Conservation (phyloP, 2,797 vertebrate genomes). For the Tokudaia tokunoshimensis region DNA sequence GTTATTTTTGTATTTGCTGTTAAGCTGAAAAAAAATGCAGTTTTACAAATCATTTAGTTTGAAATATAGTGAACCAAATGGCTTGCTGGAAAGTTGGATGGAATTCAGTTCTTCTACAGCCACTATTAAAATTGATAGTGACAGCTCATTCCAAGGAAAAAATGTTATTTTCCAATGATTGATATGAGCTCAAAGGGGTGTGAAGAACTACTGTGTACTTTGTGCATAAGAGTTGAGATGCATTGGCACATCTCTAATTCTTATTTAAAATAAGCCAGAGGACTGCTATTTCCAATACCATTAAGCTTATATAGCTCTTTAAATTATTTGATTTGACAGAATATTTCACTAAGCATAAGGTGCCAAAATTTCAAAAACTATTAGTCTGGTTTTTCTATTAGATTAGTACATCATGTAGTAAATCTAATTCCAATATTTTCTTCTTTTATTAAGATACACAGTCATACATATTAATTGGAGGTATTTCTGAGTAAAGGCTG, state of each 20-base stretch:
- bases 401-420: not conserved
- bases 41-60: conserved; percentile 84
- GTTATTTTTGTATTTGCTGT: conserved; percentile 65
- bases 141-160: conserved; percentile 87
- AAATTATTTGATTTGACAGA: conserved; percentile 81
- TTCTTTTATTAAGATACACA: conserved; percentile 48
- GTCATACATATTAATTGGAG: conserved; percentile 75
- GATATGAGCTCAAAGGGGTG: conserved; percentile 89
- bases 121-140: conserved; percentile 89
- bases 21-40: conserved; percentile 66
- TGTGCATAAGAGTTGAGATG: conserved; percentile 84
- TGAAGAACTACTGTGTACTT: conserved; percentile 85
- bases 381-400: conserved; percentile 62
- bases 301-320: conserved; percentile 79
- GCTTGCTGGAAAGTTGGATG: conserved; percentile 86
- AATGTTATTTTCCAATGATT: conserved; percentile 89
- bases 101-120: conserved; percentile 85
- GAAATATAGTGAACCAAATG: conserved; percentile 86
- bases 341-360: conserved; percentile 73
- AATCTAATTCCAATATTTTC: conserved; percentile 62
- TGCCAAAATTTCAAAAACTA: conserved; percentile 66
- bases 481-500: conserved; percentile 60
- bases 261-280: conserved; percentile 87
- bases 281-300: conserved; percentile 81
- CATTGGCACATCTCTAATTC: conserved; percentile 87